Conservation (phyloP, 2,888 invertebrate species). For the Athalia cordata region DNA sequence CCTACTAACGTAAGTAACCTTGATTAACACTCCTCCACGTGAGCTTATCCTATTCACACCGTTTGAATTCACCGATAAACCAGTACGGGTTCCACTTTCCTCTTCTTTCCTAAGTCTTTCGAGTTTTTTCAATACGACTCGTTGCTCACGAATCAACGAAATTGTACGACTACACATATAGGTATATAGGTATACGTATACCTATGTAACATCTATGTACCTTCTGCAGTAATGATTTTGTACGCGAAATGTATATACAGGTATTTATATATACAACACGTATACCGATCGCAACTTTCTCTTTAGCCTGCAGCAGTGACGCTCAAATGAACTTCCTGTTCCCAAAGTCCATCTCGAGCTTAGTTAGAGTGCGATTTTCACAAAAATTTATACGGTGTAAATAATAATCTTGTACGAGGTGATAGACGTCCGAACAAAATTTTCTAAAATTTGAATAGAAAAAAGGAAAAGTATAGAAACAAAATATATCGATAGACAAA, state of each 20-base stretch:
- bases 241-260: slow-evolving; percentile 63
- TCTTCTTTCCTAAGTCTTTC: slow-evolving; percentile 11
- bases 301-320: slow-evolving; percentile 63
- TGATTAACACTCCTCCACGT: slow-evolving; percentile 5
- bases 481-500: no score
- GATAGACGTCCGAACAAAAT: no score
- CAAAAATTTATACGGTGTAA: background rate
- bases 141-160: background rate
- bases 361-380: no score
- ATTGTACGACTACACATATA: slow-evolving; percentile 9
- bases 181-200: background rate
- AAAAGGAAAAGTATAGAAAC: no score
- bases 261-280: no score
- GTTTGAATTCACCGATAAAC: no score
- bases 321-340: slow-evolving; percentile 71
- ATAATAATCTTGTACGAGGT: no score
- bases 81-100: background rate
- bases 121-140: slow-evolving; percentile 19
- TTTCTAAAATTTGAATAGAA: no score
- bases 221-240: slow-evolving; percentile 46
- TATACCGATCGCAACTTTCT: slow-evolving; percentile 69
- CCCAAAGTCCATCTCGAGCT: slow-evolving; percentile 44
- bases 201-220: background rate
- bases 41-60: background rate
- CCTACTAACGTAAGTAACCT: slow-evolving; percentile 11